Evolutionary conservation across 2,888 invertebrate species (phyloP), one percentile per base, ranked within the genome.

Genomic region (Pristionchus arcanus): DNA sequence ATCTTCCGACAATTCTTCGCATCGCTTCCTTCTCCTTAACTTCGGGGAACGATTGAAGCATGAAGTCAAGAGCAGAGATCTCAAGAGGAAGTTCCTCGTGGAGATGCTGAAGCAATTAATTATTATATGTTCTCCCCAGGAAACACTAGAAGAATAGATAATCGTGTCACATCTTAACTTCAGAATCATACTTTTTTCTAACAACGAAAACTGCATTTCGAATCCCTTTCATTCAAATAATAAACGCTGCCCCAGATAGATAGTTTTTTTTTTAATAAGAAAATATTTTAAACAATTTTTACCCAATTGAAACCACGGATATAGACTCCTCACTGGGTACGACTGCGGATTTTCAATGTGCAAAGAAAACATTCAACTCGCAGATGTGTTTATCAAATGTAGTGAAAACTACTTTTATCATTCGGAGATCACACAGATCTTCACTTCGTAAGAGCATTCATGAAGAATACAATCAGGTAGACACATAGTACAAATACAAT

Each of bases 1-100:
- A 99, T 90, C 99, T 97, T 0, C 99, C 99, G 94, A 99, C 98
- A 93, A 99, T 99, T 96, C 98, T 98, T 90, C 99, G 96, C 99
- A 99, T 99, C 96, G 98, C 99, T 96, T 99, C 99, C 53, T 97
- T 97, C 96, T 99, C 99, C 94, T 98, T 98, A 15, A 99, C 97
- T 21, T 97, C 98, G 0, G 99, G 99, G 96, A 98, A 99, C 94
- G 97, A 97, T 95, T 97, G 97, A 97, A 99, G 97, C 99, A 99
- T 99, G 96, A 98, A 99, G 94, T 99, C 99, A 74, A 99, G 96
- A 19, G 99, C 98, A 37, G 98, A 98, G 93, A 97, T 96, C 95
- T 98, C 98, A 95, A 99, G 96, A 96, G 99, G 98, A 42, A 99
- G 96, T 91, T 98, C 96, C 96, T 99, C 99, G 95, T 98, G 98